Evolutionary conservation across 2,797 vertebrate genomes (phyloP).

Genomic region (Lutjanus campechanus): DNA sequence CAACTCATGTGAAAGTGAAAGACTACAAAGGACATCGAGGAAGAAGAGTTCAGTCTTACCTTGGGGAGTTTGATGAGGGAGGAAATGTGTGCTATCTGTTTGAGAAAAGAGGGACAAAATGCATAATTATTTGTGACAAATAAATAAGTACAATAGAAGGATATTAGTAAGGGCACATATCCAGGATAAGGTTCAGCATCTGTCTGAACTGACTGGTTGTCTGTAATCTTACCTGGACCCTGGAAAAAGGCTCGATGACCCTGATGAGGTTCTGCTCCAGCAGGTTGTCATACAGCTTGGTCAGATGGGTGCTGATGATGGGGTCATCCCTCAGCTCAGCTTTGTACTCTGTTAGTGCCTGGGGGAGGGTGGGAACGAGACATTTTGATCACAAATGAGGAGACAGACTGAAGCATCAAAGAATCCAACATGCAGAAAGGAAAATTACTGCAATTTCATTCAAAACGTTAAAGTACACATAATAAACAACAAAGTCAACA

Average conservation of each 20-base stretch:
- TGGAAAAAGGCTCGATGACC: constrained; percentile 98
- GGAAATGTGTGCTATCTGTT: constrained; percentile 97
- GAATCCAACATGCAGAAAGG: not conserved
- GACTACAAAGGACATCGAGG: not conserved
- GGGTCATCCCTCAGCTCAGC: constrained; percentile 97
- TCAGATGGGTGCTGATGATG: constrained; percentile 97
- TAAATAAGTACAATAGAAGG: not conserved
- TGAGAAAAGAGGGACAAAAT: constrained; percentile 16
- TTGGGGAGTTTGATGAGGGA: constrained; percentile 97
- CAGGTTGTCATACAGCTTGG: constrained; percentile 96
- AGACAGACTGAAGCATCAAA: too few species aligned
- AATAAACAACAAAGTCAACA: not conserved
- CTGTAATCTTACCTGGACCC: constrained; percentile 90
- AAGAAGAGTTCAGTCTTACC: constrained; percentile 81
- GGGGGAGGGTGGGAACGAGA: not conserved
- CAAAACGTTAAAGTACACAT: not conserved
- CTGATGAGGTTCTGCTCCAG: constrained; percentile 99
- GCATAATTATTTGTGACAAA: not conserved
- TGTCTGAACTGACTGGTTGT: not conserved
- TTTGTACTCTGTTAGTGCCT: constrained; percentile 97
- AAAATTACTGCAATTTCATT: not conserved
- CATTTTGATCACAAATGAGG: not conserved
- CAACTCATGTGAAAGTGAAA: not conserved
- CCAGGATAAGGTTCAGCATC: not conserved
- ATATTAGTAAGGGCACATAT: not conserved